Evolutionary conservation across 1,140 invertebrate species (phyloP).

Genomic region (Lordiphosa mommai): DNA sequence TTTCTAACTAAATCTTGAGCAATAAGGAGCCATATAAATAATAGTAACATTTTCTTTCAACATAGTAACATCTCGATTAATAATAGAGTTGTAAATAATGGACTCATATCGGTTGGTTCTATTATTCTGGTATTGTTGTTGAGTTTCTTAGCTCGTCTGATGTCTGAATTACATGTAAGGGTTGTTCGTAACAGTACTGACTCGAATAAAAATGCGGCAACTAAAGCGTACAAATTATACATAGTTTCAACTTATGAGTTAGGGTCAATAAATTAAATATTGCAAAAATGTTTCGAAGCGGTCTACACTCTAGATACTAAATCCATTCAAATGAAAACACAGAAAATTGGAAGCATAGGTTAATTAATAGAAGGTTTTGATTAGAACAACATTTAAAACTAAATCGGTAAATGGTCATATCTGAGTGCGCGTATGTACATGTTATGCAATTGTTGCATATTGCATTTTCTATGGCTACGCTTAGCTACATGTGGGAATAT

Average conservation of each 20-base stretch:
- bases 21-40: slow-evolving; percentile 1
- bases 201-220: slow-evolving; percentile 7
- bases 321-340: slow-evolving; percentile 38
- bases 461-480: not conserved
- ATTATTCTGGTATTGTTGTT: too few relatives aligned
- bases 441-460: slow-evolving; percentile 6
- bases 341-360: slow-evolving; percentile 55
- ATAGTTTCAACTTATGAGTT: slow-evolving; percentile 6
- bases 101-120: not conserved
- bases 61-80: slow-evolving; percentile 1
- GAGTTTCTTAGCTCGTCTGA: too few relatives aligned
- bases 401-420: slow-evolving; percentile 12
- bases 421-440: slow-evolving; percentile 26
- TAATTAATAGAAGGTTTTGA: slow-evolving; percentile 26
- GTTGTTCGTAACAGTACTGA: slow-evolving; percentile 4
- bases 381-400: slow-evolving; percentile 14
- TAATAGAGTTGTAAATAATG: not conserved
- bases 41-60: slow-evolving; percentile 11
- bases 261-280: slow-evolving; percentile 47
- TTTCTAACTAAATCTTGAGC: slow-evolving; percentile 9
- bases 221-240: slow-evolving; percentile 8
- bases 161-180: not conserved
- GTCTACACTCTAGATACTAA: slow-evolving; percentile 16
- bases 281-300: slow-evolving; percentile 36
- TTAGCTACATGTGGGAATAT: not conserved